Evolutionary conservation across 2,113 vertebrate species (phyloP).

Genomic region (Amphilophus citrinellus): DNA sequence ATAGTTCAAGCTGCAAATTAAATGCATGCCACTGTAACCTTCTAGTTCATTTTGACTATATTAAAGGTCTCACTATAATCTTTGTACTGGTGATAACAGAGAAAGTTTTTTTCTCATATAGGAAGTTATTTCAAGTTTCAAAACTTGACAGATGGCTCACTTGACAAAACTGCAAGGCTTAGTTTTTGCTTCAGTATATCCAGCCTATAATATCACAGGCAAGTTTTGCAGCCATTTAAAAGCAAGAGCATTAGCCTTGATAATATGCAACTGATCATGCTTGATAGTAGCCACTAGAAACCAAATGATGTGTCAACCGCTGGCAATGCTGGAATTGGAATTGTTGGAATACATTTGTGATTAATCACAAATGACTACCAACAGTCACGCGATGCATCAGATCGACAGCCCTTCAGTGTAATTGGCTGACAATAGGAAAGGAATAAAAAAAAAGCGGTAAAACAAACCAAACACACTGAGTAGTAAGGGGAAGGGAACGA

Average conservation of each 20-base stretch:
- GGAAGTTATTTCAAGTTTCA: neutral
- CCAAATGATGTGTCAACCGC: neutral
- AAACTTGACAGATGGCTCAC: slow-evolving; percentile 1
- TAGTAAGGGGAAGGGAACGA: neutral
- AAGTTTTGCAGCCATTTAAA: neutral
- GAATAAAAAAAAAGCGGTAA: neutral
- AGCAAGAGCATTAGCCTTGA: neutral
- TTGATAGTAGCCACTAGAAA: neutral
- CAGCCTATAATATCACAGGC: neutral
- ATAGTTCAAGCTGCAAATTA: slow-evolving; percentile 1
- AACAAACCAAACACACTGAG: slow-evolving; percentile 24
- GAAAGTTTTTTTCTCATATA: neutral
- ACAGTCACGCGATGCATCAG: neutral
- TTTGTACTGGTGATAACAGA: neutral
- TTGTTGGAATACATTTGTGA: neutral
- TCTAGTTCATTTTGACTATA: neutral
- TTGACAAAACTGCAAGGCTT: slow-evolving; percentile 7
- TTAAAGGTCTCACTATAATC: neutral
- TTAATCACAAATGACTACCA: neutral
- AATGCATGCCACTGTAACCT: neutral
- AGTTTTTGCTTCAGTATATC: neutral
- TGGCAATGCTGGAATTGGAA: neutral
- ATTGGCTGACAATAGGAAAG: neutral
- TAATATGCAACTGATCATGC: neutral
- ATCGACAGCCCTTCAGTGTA: too few relatives aligned